A percentile compares a stretch with the other conserved stretches of the same genome.
Evolutionary conservation across 1,140 invertebrate genomes (phyloP).

Genomic region (Anastrepha obliqua): DNA sequence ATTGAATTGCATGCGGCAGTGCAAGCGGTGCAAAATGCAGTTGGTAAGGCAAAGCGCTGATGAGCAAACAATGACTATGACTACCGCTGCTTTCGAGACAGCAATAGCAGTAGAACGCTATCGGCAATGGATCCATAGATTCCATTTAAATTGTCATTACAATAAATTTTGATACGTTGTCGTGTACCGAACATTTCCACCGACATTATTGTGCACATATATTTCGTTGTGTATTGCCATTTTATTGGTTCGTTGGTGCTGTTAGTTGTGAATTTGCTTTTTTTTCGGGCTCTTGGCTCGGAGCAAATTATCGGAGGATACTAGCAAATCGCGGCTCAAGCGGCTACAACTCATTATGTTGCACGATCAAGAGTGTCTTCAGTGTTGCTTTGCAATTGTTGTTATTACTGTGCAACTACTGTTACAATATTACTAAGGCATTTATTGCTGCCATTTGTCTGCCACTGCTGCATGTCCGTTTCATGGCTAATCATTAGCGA

Average conservation of each 20-base stretch:
- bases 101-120: neutral
- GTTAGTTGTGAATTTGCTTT: neutral
- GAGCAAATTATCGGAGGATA: neutral
- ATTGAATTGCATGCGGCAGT: conserved; percentile 27
- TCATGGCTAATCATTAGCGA: neutral
- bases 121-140: conserved; percentile 43
- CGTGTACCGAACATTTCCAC: conserved; percentile 37
- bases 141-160: conserved; percentile 56
- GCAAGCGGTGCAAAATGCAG: conserved; percentile 7
- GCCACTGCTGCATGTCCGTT: neutral
- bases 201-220: neutral
- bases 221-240: neutral
- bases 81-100: neutral
- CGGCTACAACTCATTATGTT: neutral
- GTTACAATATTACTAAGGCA: neutral
- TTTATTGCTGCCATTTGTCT: neutral
- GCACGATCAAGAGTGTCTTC: neutral
- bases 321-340: neutral
- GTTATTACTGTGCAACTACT: neutral
- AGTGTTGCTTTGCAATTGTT: neutral
- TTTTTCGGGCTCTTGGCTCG: neutral
- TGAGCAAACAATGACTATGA: conserved; percentile 23
- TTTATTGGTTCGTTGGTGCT: neutral
- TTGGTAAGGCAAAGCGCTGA: neutral
- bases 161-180: conserved; percentile 53